Evolutionary conservation across 2,113 vertebrate species (phyloP).

Genomic region (Albula glossodonta): DNA sequence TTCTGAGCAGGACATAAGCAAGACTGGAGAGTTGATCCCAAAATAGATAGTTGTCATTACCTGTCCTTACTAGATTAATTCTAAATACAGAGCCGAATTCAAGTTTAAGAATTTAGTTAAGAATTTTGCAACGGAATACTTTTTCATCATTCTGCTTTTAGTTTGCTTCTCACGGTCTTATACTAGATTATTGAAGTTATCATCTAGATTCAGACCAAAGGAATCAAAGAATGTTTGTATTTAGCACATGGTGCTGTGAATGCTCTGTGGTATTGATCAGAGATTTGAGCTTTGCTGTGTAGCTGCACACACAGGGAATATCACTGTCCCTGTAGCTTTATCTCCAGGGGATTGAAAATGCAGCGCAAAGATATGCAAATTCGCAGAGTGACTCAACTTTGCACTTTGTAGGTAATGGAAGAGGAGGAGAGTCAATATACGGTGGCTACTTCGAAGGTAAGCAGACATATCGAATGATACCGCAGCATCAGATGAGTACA

Average conservation of each 20-base stretch:
- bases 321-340: background rate
- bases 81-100: too few species aligned
- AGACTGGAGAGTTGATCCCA: too few species aligned
- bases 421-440: conserved; percentile 98
- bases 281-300: background rate
- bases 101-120: too few species aligned
- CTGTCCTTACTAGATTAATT: too few species aligned
- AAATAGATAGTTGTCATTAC: too few species aligned
- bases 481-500: conserved; percentile 1
- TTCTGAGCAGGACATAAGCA: too few species aligned
- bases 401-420: conserved; percentile 83
- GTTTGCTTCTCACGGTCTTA: too few species aligned
- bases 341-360: background rate
- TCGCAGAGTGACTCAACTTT: background rate
- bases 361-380: background rate
- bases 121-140: too few species aligned
- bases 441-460: conserved; percentile 99
- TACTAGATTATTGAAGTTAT: too few species aligned
- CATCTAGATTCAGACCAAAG: background rate
- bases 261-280: background rate
- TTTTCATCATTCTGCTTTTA: too few species aligned
- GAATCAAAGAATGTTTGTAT: background rate
- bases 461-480: conserved; percentile 38
- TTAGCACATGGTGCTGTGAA: background rate
- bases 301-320: background rate